Conservation (phyloP, 2,113 vertebrate species). For the Ariopsis seemanni region DNA sequence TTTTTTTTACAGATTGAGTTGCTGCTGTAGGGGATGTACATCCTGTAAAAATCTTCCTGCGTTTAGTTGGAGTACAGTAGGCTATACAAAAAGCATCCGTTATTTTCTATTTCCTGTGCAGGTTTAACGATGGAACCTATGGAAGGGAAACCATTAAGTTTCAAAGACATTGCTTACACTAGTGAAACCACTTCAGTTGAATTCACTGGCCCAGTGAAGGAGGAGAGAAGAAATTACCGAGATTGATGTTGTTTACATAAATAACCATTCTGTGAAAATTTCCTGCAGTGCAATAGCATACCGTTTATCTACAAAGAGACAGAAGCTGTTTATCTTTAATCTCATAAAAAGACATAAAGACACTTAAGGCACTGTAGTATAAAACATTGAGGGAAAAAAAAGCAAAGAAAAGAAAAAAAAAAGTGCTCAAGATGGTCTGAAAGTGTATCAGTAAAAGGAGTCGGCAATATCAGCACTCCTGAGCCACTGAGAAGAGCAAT, state of each 20-base stretch:
- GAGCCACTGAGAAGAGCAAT: slow-evolving; percentile 47
- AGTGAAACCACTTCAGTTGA: neutral
- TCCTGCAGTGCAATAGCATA: slow-evolving; percentile 17
- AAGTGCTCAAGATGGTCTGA: slow-evolving; percentile 9
- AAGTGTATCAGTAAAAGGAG: slow-evolving; percentile 24
- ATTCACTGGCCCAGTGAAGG: neutral
- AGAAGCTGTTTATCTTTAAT: slow-evolving; percentile 27
- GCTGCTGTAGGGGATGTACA: neutral
- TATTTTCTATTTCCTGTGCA: neutral
- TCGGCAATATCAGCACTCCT: slow-evolving; percentile 35
- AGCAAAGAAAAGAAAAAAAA: neutral
- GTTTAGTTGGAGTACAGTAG: neutral
- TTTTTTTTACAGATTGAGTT: neutral
- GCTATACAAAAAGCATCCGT: neutral
- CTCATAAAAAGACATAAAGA: slow-evolving; percentile 5
- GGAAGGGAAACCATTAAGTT: neutral
- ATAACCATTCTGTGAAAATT: slow-evolving; percentile 24
- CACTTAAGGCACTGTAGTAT: neutral
- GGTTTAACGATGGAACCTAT: slow-evolving; percentile 16
- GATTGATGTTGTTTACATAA: slow-evolving; percentile 37
- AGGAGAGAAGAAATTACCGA: slow-evolving; percentile 18
- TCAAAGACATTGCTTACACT: slow-evolving; percentile 7
- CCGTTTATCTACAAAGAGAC: slow-evolving; percentile 15
- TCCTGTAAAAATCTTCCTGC: neutral
- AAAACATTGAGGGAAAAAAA: neutral